These are phyloP conservation scores for Abrostola triplasia DNA, from an alignment of 2,888 invertebrate genomes.

Conservation along the genomic window DNA sequence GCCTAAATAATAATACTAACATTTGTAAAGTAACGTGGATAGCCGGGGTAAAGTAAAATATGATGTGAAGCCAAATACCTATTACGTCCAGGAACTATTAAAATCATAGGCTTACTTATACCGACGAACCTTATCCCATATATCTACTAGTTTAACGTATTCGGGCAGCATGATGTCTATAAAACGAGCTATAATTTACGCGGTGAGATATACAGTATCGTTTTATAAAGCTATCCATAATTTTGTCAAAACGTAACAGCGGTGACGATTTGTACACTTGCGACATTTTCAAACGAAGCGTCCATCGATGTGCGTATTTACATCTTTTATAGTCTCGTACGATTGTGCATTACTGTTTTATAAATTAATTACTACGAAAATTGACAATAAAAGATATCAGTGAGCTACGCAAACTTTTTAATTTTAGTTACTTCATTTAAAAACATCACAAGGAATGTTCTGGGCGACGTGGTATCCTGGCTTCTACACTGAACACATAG, in stretches of 20 bases:
- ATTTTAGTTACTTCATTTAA: conserved; percentile 66
- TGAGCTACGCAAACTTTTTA: conserved; percentile 56
- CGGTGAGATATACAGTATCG: conserved; percentile 78
- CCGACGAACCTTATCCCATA: conserved; percentile 67
- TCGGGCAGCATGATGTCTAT: conserved; percentile 74
- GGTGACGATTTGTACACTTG: conserved; percentile 61
- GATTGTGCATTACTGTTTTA: conserved; percentile 56
- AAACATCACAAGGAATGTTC: conserved; percentile 75
- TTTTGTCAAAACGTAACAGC: conserved; percentile 62
- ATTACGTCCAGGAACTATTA: conserved; percentile 56
- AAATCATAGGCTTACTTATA: conserved; percentile 58
- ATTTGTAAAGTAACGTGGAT: conserved; percentile 64
- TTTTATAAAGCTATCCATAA: conserved; percentile 74
- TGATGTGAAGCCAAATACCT: conserved; percentile 55
- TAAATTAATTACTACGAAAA: conserved; percentile 55
- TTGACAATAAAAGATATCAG: conserved; percentile 61
- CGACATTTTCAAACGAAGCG: conserved; percentile 75
- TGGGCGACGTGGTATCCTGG: conserved; percentile 71
- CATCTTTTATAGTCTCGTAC: conserved; percentile 55
- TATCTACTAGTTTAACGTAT: conserved; percentile 69
- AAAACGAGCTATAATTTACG: conserved; percentile 77
- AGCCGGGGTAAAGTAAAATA: conserved; percentile 59
- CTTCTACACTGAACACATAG: conserved; percentile 82
- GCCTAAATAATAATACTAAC: conserved; percentile 83
- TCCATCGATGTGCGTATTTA: conserved; percentile 67